Conservation (phyloP, 2,888 invertebrate genomes). For the Mimachlamys varia region DNA sequence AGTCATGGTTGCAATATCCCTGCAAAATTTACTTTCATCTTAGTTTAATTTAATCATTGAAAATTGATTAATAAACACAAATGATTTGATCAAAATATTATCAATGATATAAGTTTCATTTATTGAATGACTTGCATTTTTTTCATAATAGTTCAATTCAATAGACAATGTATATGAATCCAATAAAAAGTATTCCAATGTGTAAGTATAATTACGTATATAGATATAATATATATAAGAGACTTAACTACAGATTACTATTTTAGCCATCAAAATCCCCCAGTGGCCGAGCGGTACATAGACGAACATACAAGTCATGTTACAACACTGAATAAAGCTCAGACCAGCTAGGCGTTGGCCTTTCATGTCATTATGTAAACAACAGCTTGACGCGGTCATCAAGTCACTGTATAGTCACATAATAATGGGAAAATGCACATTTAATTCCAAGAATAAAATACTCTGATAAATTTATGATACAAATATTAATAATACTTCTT, state of each 20-base stretch:
- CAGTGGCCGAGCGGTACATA: neutral
- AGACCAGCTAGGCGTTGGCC: conserved; percentile 39
- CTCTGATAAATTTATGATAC: conserved; percentile 43
- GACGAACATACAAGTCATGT: neutral
- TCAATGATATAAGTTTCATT: neutral
- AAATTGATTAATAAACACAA: neutral
- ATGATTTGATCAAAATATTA: neutral
- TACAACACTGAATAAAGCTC: conserved; percentile 36
- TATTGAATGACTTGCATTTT: neutral
- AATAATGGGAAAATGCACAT: conserved; percentile 40
- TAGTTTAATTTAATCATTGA: neutral
- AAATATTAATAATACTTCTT: conserved; percentile 43
- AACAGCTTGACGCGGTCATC: conserved; percentile 13
- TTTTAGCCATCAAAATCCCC: neutral
- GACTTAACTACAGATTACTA: neutral
- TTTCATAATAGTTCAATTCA: neutral
- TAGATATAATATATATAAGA: neutral
- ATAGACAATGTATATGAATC: neutral
- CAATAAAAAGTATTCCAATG: conserved; percentile 23
- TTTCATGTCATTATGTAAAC: neutral
- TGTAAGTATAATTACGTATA: neutral
- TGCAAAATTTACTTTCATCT: neutral
- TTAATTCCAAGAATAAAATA: conserved; percentile 48
- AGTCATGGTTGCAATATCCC: conserved; percentile 12
- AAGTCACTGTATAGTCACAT: conserved; percentile 35